Evolutionary conservation across 2,113 vertebrate genomes (phyloP).

Genomic region (Tupaia tana): DNA sequence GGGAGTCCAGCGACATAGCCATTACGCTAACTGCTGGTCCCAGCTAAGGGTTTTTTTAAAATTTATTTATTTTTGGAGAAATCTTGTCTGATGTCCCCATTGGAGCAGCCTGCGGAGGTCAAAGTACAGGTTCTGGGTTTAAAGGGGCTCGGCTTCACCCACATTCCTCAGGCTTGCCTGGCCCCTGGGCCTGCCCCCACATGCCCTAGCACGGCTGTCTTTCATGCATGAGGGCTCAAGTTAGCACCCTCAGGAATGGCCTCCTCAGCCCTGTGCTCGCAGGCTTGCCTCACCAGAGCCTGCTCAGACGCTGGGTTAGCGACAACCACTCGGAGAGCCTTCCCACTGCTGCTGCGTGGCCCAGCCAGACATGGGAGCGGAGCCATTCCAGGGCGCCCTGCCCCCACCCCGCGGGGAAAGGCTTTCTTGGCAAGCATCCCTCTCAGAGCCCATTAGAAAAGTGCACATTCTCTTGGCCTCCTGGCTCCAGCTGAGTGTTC

Average conservation of each 20-base stretch:
- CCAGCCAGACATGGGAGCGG: not conserved
- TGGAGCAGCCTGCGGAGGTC: constrained; percentile 29
- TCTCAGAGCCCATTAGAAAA: constrained; percentile 50
- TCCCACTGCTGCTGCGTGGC: not conserved
- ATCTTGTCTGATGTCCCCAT: constrained; percentile 29
- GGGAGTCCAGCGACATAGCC: too few relatives aligned
- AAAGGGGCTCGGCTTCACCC: not conserved
- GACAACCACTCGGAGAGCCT: not conserved
- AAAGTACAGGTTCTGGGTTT: not conserved
- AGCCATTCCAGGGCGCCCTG: not conserved
- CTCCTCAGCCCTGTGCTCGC: not conserved
- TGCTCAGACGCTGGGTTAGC: constrained; percentile 1
- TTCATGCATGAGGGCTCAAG: not conserved
- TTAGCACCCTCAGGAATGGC: not conserved
- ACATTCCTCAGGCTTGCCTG: constrained; percentile 1
- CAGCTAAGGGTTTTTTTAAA: too few relatives aligned
- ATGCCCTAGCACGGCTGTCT: not conserved
- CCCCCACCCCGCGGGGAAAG: constrained; percentile 47
- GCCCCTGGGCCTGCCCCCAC: not conserved
- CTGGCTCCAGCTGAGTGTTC: constrained; percentile 35
- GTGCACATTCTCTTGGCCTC: constrained; percentile 50
- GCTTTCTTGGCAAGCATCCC: constrained; percentile 62
- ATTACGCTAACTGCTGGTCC: too few relatives aligned
- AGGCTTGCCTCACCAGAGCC: not conserved
- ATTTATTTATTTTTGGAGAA: not conserved